Percentiles rank a stretch among this genome's conserved stretches.
These are phyloP conservation scores for Luperina nickerlii DNA, from an alignment of 2,888 invertebrate species.

Conservation along the genomic window DNA sequence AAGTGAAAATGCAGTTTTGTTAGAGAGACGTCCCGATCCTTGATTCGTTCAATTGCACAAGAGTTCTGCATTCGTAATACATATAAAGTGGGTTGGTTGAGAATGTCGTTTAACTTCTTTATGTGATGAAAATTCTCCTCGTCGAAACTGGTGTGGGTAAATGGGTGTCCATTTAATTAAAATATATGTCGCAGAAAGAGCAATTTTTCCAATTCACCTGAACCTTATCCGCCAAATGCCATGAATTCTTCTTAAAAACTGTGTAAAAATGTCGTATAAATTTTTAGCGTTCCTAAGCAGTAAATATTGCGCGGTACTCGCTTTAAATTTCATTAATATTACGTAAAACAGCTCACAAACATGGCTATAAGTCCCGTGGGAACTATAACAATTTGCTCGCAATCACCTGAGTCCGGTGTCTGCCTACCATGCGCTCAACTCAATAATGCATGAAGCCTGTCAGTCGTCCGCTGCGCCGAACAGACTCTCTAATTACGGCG, in stretches of 20 bases:
- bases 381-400: constrained; percentile 83
- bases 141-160: constrained; percentile 58
- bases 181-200: constrained; percentile 46
- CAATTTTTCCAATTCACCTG: constrained; percentile 33
- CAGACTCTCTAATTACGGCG: constrained; percentile 81
- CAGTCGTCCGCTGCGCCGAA: constrained; percentile 77
- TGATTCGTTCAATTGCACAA: constrained; percentile 70
- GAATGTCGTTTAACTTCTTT: constrained; percentile 76
- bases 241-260: constrained; percentile 37
- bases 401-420: constrained; percentile 76
- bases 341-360: constrained; percentile 69
- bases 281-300: constrained; percentile 36
- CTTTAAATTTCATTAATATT: constrained; percentile 68
- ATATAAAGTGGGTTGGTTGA: constrained; percentile 69
- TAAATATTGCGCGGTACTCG: constrained; percentile 37
- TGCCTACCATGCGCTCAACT: constrained; percentile 75
- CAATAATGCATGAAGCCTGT: constrained; percentile 84
- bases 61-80: constrained; percentile 76
- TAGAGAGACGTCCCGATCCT: constrained; percentile 69
- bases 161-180: constrained; percentile 58
- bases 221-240: constrained; percentile 16
- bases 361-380: constrained; percentile 79
- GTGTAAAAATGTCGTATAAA: constrained; percentile 34
- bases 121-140: constrained; percentile 71
- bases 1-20: constrained; percentile 69